Evolutionary conservation across 2,888 invertebrate genomes (phyloP), one percentile per base, ranked within the genome.

Genomic region (Heliconius hortense): DNA sequence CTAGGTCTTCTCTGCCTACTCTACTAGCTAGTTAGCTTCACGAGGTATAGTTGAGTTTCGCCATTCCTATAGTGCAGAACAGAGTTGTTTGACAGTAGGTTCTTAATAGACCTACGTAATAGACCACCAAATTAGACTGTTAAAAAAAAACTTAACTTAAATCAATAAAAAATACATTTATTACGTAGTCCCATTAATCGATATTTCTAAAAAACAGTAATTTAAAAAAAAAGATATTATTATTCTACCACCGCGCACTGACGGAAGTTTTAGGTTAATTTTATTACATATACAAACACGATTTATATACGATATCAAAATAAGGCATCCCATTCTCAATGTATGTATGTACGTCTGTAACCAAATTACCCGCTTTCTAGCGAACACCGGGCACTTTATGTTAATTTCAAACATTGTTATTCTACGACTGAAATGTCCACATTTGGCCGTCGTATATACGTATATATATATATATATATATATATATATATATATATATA

Each of bases 291-390:
- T 86, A 84, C 86, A 86, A 18, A 48, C 48, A 48, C 43, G 18
- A 88, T 87, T 89, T 89, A 86, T 84, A 82, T 83, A 83, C 59
- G 43, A 76, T 77, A 77, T 74, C 64, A 73, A 48, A 87, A 91
- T 91, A 90, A 89, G 79, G 87, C 86, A 90, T 84, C 84, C 91
- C 84, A 87, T 83, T 83, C 87, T 88, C 90, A 5, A 35, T 35
- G 35, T 35, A 89, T 92, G 85, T 88, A 85, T 85, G 85, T 88
- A 85, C 85, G 85, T 85, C 86, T 88, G 90, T 91, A 92, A 90
- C 93, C 92, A 93, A 93, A 93, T 94, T 90, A 91, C 92, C 93
- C 93, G 93, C 93, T 94, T 94, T 93, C 94, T 93, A 93, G 87
- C 89, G 90, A 92, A 92, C 93, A 93, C 92, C 91, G 89, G 92